Evolutionary conservation across 1,140 invertebrate genomes (phyloP).

Genomic region (Caerostris extrusa): DNA sequence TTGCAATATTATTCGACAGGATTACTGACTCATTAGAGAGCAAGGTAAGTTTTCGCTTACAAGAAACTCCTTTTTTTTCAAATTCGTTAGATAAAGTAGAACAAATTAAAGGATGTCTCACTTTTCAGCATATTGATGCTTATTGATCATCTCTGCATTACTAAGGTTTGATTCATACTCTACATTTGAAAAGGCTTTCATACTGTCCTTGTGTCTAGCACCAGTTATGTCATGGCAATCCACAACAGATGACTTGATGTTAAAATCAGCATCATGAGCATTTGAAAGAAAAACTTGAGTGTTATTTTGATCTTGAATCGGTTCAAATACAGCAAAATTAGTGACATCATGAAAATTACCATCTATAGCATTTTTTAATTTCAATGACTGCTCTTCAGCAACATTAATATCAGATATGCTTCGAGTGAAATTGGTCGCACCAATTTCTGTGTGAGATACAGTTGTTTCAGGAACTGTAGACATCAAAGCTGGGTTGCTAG

Average conservation of each 20-base stretch:
- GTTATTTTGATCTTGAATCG: neutral
- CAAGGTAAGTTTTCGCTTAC: neutral
- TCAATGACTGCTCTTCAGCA: neutral
- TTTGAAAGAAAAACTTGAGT: neutral
- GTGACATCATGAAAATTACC: neutral
- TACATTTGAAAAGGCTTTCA: neutral
- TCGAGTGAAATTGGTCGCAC: neutral
- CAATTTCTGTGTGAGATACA: neutral
- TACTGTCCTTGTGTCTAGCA: neutral
- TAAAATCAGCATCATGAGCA: neutral
- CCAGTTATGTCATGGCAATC: neutral
- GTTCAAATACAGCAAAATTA: neutral
- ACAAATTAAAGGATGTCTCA: neutral
- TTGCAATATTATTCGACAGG: neutral
- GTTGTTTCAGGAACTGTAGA: neutral
- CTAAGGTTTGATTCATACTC: neutral
- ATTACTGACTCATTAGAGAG: neutral
- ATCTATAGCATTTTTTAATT: neutral
- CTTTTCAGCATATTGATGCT: neutral
- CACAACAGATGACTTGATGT: neutral
- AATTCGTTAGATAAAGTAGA: neutral
- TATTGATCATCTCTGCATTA: neutral
- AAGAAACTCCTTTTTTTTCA: neutral
- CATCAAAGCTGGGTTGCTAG: slow-evolving; percentile 49
- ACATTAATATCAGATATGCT: slow-evolving; percentile 54